A percentile compares a stretch with the other conserved stretches of the same genome.
Evolutionary conservation across 2,888 invertebrate species (phyloP).

Genomic region (Drosophila imparisetae): DNA sequence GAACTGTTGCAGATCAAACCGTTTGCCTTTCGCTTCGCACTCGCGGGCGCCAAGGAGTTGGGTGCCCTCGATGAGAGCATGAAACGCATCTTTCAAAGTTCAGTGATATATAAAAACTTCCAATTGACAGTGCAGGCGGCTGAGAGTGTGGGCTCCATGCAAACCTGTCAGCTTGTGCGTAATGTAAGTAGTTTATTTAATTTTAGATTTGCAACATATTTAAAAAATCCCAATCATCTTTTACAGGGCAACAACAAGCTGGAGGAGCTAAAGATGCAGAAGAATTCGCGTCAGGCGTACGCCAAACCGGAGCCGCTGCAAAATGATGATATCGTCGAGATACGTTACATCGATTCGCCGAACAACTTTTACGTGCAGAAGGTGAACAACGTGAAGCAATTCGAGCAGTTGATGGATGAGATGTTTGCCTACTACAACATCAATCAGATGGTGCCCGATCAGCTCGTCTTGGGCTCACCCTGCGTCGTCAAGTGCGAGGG

Average conservation of each 20-base stretch:
- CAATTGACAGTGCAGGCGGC: conserved; percentile 88
- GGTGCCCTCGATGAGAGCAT: conserved; percentile 86
- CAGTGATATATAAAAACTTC: conserved; percentile 88
- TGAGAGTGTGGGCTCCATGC: conserved; percentile 89
- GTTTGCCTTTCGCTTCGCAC: conserved; percentile 90
- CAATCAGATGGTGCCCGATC: conserved; percentile 84
- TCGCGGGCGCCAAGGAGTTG: conserved; percentile 89
- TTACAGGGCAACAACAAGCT: conserved; percentile 75
- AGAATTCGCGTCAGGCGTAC: conserved; percentile 80
- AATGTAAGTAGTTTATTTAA: conserved; percentile 44
- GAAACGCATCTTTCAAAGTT: conserved; percentile 89
- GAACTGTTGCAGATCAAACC: conserved; percentile 90
- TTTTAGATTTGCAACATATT: not conserved
- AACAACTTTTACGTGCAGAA: conserved; percentile 91
- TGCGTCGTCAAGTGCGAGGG: conserved; percentile 92
- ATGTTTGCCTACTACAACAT: conserved; percentile 87
- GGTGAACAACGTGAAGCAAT: conserved; percentile 86
- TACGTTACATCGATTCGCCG: conserved; percentile 86
- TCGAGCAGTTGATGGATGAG: conserved; percentile 89
- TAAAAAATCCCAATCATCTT: not conserved
- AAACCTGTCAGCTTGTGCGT: conserved; percentile 88
- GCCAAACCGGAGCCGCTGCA: conserved; percentile 75
- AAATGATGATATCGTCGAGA: conserved; percentile 82
- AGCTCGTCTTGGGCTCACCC: conserved; percentile 87
- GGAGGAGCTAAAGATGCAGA: conserved; percentile 76